These are phyloP conservation scores for Gastracanthus pulcherrimus DNA, from an alignment of 2,888 invertebrate genomes.

Conservation along the genomic window DNA sequence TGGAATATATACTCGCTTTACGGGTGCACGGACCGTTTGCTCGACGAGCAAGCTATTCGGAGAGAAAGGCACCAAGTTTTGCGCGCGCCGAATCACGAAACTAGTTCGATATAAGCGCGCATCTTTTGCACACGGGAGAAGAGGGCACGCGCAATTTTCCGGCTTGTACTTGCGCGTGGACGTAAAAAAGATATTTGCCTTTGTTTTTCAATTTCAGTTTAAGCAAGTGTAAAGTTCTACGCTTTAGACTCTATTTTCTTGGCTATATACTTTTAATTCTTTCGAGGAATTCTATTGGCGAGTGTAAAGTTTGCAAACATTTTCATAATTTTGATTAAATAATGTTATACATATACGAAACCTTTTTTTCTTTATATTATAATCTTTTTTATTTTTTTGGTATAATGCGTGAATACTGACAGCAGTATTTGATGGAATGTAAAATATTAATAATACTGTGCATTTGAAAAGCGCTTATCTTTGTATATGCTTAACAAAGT, in stretches of 20 bases:
- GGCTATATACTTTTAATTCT: neutral
- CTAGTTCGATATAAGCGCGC: neutral
- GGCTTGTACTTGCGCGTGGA: neutral
- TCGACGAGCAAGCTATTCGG: neutral
- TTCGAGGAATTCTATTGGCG: neutral
- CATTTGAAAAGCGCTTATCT: no score
- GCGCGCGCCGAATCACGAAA: neutral
- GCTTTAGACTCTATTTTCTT: neutral
- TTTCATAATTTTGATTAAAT: no score
- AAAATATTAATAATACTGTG: no score
- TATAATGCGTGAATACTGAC: no score
- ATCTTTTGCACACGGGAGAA: no score
- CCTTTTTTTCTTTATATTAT: no score
- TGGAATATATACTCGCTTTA: no score
- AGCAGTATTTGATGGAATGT: no score
- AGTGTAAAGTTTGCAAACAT: no score
- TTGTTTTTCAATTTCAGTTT: slow-evolving; percentile 11
- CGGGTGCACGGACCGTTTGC: neutral
- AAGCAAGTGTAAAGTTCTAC: neutral
- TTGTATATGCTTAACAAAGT: no score
- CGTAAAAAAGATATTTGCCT: neutral
- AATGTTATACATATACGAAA: no score
- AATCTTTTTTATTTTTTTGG: no score
- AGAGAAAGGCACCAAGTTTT: neutral
- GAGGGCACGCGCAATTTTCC: neutral